phyloP scores from a whole-genome alignment of 2,113 vertebrate genomes.

The Gorsachius goisagi region DNA sequence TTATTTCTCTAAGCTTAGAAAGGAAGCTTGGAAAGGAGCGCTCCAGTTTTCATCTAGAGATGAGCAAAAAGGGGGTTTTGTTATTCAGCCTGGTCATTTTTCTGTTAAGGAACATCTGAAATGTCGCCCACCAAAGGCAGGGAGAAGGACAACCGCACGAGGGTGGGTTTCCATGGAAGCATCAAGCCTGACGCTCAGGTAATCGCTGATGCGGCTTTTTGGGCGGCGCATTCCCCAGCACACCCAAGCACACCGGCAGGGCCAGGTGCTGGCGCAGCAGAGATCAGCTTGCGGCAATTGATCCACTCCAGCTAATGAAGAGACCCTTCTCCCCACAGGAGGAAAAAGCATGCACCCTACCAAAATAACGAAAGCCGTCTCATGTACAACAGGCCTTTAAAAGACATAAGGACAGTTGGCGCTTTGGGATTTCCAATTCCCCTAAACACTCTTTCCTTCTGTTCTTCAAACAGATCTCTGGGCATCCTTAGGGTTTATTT shows the following conservation, averaged over 20 bases:
- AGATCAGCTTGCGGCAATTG: background rate
- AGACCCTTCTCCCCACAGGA: fast-evolving
- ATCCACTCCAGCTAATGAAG: background rate
- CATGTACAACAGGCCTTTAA: background rate
- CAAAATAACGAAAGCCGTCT: background rate
- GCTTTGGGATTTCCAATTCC: background rate
- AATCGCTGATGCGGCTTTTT: background rate
- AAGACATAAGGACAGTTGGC: background rate
- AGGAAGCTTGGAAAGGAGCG: background rate
- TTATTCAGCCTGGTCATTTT: background rate
- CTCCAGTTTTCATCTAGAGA: background rate
- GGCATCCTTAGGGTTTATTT: background rate
- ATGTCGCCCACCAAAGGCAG: background rate
- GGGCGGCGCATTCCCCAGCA: background rate
- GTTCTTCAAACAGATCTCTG: background rate
- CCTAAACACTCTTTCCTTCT: background rate
- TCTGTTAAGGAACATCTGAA: background rate
- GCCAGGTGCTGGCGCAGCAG: background rate
- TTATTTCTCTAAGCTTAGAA: background rate
- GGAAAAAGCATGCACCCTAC: background rate
- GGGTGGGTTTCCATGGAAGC: background rate
- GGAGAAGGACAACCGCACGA: background rate
- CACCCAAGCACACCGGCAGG: fast-evolving
- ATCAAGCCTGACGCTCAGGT: background rate
- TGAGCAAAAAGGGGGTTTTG: background rate